These are phyloP conservation scores for Coendou prehensilis DNA, from an alignment of 2,797 vertebrate species.

Conservation along the genomic window DNA sequence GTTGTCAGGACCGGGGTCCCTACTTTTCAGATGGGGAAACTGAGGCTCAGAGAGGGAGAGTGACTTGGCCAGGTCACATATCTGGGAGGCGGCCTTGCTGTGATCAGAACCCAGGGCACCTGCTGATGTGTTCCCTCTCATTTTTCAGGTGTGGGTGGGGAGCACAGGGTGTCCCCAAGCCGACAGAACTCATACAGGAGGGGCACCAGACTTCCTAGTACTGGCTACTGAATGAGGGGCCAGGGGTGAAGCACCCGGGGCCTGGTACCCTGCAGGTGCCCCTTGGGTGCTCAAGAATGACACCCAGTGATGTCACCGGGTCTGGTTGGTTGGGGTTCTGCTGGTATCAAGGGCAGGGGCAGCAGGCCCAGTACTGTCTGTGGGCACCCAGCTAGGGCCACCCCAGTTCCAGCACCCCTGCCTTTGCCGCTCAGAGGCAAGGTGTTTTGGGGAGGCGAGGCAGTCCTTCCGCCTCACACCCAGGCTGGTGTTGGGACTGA, in stretches of 20 bases:
- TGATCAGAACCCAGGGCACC: not conserved
- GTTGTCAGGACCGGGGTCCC: not conserved
- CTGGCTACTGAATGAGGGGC: not conserved
- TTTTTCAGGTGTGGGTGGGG: not conserved
- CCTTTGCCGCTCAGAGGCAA: not conserved
- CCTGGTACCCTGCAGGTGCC: not conserved
- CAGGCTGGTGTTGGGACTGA: not conserved
- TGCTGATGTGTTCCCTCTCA: not conserved
- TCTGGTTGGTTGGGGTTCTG: not conserved
- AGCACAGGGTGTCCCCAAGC: not conserved
- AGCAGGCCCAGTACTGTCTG: not conserved
- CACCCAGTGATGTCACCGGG: rapidly evolving
- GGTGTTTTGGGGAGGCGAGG: not conserved
- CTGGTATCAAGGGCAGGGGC: not conserved
- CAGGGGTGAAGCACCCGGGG: not conserved
- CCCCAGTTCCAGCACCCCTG: not conserved
- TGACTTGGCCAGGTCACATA: not conserved
- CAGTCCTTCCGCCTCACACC: not conserved
- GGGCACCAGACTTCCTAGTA: not conserved
- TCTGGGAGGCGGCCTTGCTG: not conserved
- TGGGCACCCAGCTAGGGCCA: rapidly evolving
- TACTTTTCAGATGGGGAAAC: not conserved
- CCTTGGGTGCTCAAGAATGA: rapidly evolving
- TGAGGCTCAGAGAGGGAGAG: not conserved
- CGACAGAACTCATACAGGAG: not conserved